Evolutionary conservation across 64 coral and sea anemone species (phyloP), one percentile per base, ranked within the genome.

Genomic region (Pocillopora damicornis): DNA sequence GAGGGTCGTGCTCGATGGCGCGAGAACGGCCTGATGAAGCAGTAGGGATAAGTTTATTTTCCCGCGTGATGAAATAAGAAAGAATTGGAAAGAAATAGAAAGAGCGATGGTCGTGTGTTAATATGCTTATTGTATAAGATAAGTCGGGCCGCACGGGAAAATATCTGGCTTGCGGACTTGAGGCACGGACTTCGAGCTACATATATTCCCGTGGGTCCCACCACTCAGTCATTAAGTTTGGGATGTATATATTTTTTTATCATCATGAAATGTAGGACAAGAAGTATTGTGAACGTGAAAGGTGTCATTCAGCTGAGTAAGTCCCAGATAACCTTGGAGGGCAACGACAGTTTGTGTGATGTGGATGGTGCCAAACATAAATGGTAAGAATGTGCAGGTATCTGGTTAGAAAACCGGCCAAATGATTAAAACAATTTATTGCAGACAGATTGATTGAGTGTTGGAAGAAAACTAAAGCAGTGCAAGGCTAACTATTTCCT

Each of bases 271-370:
- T 86, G 17, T 51, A 97, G 94, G 75, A 82, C 94, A 35, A 82
- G 69, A 26, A 86, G 76, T 8, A 74, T 97, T 36, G 59, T 97
- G 45, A 66, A 79, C 37, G 58, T 97, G 15, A 35, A 82, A 61
- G 83, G 60, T 30, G 62, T 20, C 0, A 86, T 97, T 42, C 59
- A 0, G 12, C 75, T 93, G 58, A 97, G 78, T 20, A 78, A 80
- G 13, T 16, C 87, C 11, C 76, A 88, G 76, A 93, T 97, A 68
- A 88, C 81, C 12, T 62, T 97, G 66, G 91, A 97, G 65, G 81
- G 86, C 73, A 97, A 93, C 16, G 37, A 86, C 17, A 88, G 88
- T 0, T 35, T 80, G 59, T 93, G 90, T 34, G 81, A 79, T 37
- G 74, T 86, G 25, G 20, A 25, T 4, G 60, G 61, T 15, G 77